Conservation (phyloP, 1,140 invertebrate genomes). For the Scaptomyza hsui region DNA sequence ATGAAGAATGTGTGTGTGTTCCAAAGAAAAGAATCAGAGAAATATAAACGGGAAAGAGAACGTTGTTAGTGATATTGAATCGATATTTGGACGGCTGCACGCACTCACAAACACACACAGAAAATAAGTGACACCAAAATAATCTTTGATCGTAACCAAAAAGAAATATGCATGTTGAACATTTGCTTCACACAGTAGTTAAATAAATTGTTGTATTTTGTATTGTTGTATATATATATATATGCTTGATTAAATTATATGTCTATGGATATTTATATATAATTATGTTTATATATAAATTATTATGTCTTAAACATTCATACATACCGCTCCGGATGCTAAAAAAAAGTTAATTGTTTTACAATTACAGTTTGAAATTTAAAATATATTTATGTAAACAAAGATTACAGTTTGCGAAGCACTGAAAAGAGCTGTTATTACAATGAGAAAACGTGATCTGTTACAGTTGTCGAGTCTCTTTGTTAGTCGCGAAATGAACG, state of each 20-base stretch:
- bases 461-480: slow-evolving; percentile 15
- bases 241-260: slow-evolving; percentile 24
- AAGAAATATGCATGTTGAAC: slow-evolving; percentile 27
- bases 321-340: slow-evolving; percentile 81
- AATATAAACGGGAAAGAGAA: slow-evolving; percentile 60
- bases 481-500: not conserved
- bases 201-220: slow-evolving; percentile 24
- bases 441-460: slow-evolving; percentile 47
- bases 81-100: not conserved
- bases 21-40: slow-evolving; percentile 72
- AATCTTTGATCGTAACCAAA: slow-evolving; percentile 22
- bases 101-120: slow-evolving; percentile 4
- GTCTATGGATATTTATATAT: slow-evolving; percentile 28
- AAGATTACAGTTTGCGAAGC: slow-evolving; percentile 72
- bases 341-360: slow-evolving; percentile 76
- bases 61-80: slow-evolving; percentile 57
- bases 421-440: slow-evolving; percentile 82
- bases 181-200: slow-evolving; percentile 32
- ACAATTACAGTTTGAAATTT: slow-evolving; percentile 67
- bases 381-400: slow-evolving; percentile 30
- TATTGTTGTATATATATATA: not conserved
- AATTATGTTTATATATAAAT: slow-evolving; percentile 24
- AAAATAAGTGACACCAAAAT: slow-evolving; percentile 4
- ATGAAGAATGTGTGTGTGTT: slow-evolving; percentile 9
- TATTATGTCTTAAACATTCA: slow-evolving; percentile 56